Evolutionary conservation across 2,888 invertebrate species (phyloP), one percentile per base, ranked within the genome.

Genomic region (Sceliomorpha sp.): DNA sequence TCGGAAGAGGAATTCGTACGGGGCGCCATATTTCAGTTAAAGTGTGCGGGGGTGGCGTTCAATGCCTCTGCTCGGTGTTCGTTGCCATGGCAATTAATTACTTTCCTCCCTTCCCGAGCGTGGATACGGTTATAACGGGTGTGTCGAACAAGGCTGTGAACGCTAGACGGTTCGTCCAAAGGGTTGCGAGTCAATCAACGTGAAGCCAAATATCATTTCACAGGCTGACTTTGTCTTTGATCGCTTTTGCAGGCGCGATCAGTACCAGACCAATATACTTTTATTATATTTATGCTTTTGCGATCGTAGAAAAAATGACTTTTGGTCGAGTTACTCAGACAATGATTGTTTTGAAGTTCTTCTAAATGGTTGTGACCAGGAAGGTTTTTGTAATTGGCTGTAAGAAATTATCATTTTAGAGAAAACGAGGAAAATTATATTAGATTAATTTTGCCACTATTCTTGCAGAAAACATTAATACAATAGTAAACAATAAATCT

Each of bases 11-110:
- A 87, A 86, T 86, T 84, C 80, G 84, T 81, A 81, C 82, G 83
- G 82, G 80, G 75, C 86, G 87, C 85, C 87, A 87, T 87, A 87
- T 87, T 87, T 87, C 87, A 87, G 87, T 87, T 87, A 86, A 83
- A 85, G 77, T 80, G 82, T 74, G 78, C 77, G 81, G 80, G 83
- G 82, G 82, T 81, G 81, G 83, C 81, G 81, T 83, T 85, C 84
- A 81, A 85, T 84, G 85, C 82, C 76, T 77, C 79, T 75, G 81
- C 80, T 79, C 82, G 78, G 81, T 80, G 85, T 84, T 86, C 80
- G 88, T 88, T 87, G 87, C 88, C 80, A 88, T 88, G 87, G 86
- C 86, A 86, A 88, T 88, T 88, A 88, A 88, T 88, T 88, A 87
- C 87, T 85, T 83, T 83, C 82, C 83, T 83, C 85, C 86, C 87